These are phyloP conservation scores for Phymanthus crucifer DNA, from an alignment of 92 coral and sea anemone species.

Conservation along the genomic window DNA sequence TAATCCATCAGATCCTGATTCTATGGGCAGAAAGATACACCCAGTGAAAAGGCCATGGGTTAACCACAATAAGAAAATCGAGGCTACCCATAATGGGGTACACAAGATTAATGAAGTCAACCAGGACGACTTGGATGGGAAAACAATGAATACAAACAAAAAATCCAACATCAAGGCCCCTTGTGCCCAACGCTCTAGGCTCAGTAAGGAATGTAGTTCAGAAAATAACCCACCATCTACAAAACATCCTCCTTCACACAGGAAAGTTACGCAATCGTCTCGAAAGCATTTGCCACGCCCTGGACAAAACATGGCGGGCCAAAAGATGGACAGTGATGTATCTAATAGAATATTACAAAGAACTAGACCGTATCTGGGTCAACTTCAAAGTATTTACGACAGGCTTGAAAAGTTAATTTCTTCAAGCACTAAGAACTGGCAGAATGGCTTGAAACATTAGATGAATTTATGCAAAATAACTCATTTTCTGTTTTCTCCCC, in stretches of 20 bases:
- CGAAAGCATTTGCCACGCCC: not conserved
- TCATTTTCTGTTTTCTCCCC: too few relatives aligned
- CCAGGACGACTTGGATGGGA: not conserved
- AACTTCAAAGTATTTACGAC: conserved; percentile 57
- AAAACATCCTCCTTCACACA: not conserved
- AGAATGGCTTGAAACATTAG: conserved; percentile 6
- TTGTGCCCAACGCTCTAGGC: not conserved
- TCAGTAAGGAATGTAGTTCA: not conserved
- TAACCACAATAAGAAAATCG: conserved; percentile 15
- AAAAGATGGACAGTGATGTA: not conserved
- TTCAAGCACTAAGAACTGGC: conserved; percentile 20
- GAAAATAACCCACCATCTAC: not conserved
- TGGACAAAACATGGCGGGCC: not conserved
- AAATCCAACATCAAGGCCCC: not conserved
- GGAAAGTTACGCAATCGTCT: not conserved
- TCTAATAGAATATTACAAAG: not conserved
- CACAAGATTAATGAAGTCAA: not conserved
- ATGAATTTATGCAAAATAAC: too few relatives aligned
- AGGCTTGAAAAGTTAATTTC: conserved; percentile 47
- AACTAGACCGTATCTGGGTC: conserved; percentile 37
- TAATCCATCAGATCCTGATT: conserved; percentile 54
- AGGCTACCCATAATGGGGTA: conserved; percentile 13
- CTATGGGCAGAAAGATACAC: conserved; percentile 68
- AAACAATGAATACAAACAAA: not conserved
- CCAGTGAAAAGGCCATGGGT: conserved; percentile 45